These are phyloP conservation scores for Microtus richardsoni DNA, from an alignment of 2,113 vertebrate species.

Conservation along the genomic window DNA sequence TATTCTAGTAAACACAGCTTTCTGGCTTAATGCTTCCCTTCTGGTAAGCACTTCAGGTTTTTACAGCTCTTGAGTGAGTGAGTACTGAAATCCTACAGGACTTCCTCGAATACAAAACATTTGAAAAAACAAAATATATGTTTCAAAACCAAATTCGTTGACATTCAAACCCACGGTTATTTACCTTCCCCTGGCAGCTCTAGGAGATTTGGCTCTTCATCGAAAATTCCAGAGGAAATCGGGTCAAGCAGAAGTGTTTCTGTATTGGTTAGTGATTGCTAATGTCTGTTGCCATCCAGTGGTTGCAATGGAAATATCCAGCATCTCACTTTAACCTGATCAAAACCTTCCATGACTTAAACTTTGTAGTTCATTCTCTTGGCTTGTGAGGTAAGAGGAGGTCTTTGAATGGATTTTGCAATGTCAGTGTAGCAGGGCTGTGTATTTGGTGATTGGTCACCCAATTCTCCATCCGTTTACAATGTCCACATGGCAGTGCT, in stretches of 20 bases:
- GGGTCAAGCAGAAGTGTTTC: neutral
- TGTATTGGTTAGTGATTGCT: neutral
- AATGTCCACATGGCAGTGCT: neutral
- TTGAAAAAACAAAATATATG: constrained; percentile 26
- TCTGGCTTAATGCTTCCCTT: constrained; percentile 39
- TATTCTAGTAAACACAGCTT: constrained; percentile 23
- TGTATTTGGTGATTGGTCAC: neutral
- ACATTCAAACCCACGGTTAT: neutral
- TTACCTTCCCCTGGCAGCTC: neutral
- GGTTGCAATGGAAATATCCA: constrained; percentile 80
- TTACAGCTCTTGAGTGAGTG: constrained; percentile 18
- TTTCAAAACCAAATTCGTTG: constrained; percentile 18
- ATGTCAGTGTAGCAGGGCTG: neutral
- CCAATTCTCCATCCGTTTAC: neutral
- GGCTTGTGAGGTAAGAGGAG: constrained; percentile 9
- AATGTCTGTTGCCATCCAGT: constrained; percentile 87
- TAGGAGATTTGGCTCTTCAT: neutral
- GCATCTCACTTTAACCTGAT: constrained; percentile 55
- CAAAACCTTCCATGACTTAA: neutral
- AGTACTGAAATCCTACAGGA: constrained; percentile 4
- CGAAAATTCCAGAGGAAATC: neutral
- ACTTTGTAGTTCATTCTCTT: neutral
- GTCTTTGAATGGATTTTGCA: constrained; percentile 36
- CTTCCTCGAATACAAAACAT: neutral
- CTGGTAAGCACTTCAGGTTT: neutral